Evolutionary conservation across 2,113 vertebrate genomes (phyloP).

Genomic region (Sphaerodactylus townsendi): DNA sequence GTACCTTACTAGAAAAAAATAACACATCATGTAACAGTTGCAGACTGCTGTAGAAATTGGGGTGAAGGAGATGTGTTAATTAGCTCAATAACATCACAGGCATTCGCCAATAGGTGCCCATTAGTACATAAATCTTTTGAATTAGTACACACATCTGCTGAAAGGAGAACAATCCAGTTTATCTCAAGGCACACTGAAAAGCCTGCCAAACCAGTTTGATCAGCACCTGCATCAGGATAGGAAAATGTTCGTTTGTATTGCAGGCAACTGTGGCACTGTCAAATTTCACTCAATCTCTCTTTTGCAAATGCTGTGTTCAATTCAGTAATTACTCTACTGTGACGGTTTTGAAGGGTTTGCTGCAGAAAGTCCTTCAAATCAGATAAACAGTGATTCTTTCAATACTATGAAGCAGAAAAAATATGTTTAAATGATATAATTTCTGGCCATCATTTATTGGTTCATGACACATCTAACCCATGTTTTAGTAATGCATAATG

Average conservation of each 20-base stretch:
- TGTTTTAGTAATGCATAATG: not conserved
- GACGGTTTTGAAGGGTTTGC: not conserved
- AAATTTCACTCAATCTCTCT: not conserved
- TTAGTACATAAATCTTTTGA: not conserved
- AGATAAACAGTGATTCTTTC: not conserved
- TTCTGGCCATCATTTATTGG: not conserved
- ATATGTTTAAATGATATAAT: not conserved
- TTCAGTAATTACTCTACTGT: not conserved
- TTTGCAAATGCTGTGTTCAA: not conserved
- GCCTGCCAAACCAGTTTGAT: not conserved
- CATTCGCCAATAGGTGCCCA: not conserved
- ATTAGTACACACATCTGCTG: not conserved
- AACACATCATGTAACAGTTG: not conserved
- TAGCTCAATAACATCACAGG: not conserved
- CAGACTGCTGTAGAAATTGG: not conserved
- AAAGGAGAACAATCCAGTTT: not conserved
- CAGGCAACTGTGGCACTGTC: not conserved
- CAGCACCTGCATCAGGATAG: not conserved
- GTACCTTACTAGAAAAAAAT: too few relatives aligned
- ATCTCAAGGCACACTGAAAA: not conserved
- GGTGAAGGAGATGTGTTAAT: not conserved
- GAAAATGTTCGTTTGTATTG: not conserved
- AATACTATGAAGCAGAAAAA: not conserved
- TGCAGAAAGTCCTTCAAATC: not conserved
- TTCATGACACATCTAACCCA: not conserved